phyloP scores from a whole-genome alignment of 2,888 invertebrate genomes.

The Chrysotoxum bicinctum region DNA sequence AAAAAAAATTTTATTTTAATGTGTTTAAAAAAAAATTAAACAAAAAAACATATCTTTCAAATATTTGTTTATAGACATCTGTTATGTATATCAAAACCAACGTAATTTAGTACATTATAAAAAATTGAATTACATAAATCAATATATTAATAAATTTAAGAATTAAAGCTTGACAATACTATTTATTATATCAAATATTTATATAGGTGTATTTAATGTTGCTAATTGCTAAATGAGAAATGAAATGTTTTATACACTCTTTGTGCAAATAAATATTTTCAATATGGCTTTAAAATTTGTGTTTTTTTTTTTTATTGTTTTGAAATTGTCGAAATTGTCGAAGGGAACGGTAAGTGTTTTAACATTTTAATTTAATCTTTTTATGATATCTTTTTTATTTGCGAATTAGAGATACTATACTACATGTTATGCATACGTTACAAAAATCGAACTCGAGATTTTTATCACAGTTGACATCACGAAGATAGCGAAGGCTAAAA shows the following conservation, averaged over 20 bases:
- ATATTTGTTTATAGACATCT: not conserved
- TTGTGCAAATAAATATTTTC: constrained; percentile 55
- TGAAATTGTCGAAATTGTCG: not conserved
- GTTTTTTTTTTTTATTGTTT: not conserved
- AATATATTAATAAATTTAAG: not conserved
- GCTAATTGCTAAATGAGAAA: constrained; percentile 21
- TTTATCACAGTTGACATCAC: no score
- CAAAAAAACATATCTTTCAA: constrained; percentile 3
- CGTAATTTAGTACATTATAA: not conserved
- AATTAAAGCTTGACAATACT: constrained; percentile 59
- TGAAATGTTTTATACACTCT: constrained; percentile 33
- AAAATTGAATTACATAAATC: not conserved
- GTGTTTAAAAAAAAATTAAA: no score
- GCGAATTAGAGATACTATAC: no score
- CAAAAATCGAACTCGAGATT: no score
- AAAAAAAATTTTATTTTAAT: not conserved
- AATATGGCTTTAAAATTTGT: constrained; percentile 25
- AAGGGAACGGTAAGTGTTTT: not conserved
- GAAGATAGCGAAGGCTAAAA: no score
- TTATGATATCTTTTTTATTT: not conserved
- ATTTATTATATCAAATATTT: constrained; percentile 41
- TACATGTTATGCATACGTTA: no score
- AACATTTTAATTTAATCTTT: not conserved
- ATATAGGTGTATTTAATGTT: constrained; percentile 25
- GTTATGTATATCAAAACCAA: constrained; percentile 7